These are phyloP conservation scores for Dendrolimus houi DNA, from an alignment of 2,888 invertebrate species.

Conservation along the genomic window DNA sequence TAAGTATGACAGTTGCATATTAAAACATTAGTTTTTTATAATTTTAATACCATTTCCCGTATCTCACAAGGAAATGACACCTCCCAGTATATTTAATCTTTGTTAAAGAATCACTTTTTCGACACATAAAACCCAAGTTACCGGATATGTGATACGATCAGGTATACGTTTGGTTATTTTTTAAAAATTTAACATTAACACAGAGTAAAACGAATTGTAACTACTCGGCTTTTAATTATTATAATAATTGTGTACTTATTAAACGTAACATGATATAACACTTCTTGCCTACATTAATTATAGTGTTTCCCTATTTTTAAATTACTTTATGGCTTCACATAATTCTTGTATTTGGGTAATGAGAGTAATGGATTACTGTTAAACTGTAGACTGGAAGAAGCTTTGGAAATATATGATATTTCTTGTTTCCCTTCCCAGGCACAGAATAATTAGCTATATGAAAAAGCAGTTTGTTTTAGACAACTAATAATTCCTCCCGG, in stretches of 20 bases:
- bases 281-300: not conserved
- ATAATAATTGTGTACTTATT: not conserved
- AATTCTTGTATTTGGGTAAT: not conserved
- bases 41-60: not conserved
- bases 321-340: not conserved
- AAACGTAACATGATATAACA: not conserved
- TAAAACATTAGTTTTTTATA: constrained; percentile 16
- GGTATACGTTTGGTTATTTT: constrained; percentile 22
- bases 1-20: constrained; percentile 1
- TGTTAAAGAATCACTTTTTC: not conserved
- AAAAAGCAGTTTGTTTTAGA: no score
- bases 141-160: constrained; percentile 69
- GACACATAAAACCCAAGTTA: constrained; percentile 20
- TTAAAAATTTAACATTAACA: not conserved
- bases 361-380: no score
- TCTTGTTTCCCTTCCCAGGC: no score
- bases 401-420: no score
- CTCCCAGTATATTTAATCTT: not conserved
- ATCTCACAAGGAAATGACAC: constrained; percentile 3
- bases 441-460: no score
- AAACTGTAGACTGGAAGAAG: no score
- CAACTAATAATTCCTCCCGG: no score
- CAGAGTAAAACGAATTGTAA: not conserved
- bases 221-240: not conserved
- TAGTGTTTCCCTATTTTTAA: not conserved